Percentiles rank a stretch among this genome's conserved stretches.
These are phyloP conservation scores for Typhlichthys eigenmanni DNA, from an alignment of 2,797 vertebrate genomes.

Conservation along the genomic window DNA sequence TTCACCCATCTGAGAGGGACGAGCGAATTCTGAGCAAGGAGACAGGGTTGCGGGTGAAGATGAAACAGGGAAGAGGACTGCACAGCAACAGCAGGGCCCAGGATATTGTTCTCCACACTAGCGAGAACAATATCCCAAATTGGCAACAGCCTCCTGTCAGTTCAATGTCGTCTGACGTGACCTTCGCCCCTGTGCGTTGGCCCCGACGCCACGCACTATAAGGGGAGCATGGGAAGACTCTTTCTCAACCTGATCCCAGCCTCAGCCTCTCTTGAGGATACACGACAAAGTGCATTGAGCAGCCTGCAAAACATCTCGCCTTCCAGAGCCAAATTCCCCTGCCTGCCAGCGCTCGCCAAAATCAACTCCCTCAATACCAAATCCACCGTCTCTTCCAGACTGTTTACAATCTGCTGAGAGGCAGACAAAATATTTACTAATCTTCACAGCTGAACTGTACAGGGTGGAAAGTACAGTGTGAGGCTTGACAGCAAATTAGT, in stretches of 20 bases:
- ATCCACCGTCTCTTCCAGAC: slow-evolving; percentile 36
- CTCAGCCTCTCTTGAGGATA: slow-evolving; percentile 51
- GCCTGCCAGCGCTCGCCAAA: slow-evolving; percentile 43
- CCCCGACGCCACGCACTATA: slow-evolving; percentile 39
- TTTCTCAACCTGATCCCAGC: slow-evolving; percentile 13
- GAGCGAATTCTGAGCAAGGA: slow-evolving; percentile 15
- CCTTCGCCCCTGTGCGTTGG: slow-evolving; percentile 49
- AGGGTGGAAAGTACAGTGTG: slow-evolving; percentile 39
- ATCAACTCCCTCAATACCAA: slow-evolving; percentile 20
- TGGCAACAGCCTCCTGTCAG: slow-evolving; percentile 47
- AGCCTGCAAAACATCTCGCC: slow-evolving; percentile 47
- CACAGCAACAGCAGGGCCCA: not conserved
- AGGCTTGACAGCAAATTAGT: slow-evolving; percentile 81
- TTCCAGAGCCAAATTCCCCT: slow-evolving; percentile 51
- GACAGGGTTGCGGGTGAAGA: not conserved
- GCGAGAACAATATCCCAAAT: slow-evolving; percentile 40
- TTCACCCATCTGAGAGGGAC: slow-evolving; percentile 33
- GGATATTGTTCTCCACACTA: slow-evolving; percentile 24
- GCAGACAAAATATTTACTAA: slow-evolving; percentile 74
- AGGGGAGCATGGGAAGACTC: slow-evolving; percentile 27
- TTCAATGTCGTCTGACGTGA: slow-evolving; percentile 46
- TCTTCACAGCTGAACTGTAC: slow-evolving; percentile 62
- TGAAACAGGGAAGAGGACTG: slow-evolving; percentile 13
- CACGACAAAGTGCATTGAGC: slow-evolving; percentile 60
- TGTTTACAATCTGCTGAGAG: slow-evolving; percentile 50